phyloP scores from a whole-genome alignment of 2,888 invertebrate species.

The Caenorhabditis japonica region DNA sequence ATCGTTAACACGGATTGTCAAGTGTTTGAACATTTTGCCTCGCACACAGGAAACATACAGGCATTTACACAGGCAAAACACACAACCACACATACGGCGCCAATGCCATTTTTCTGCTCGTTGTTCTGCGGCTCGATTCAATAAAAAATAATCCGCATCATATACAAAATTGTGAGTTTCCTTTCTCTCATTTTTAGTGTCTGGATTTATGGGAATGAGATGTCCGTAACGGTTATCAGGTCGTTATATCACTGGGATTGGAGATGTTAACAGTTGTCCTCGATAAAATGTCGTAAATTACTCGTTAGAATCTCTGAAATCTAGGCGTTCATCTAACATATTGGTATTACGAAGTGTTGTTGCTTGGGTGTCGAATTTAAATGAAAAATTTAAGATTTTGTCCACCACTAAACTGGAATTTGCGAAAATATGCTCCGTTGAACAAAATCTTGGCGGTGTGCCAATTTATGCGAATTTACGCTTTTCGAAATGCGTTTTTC shows the following conservation, averaged over 20 bases:
- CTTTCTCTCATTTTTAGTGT: not conserved
- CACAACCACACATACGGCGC: not conserved
- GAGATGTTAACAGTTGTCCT: conserved; percentile 33
- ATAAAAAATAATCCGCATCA: not conserved
- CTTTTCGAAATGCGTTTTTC: too few species aligned
- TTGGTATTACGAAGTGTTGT: too few species aligned
- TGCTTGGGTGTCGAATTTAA: too few species aligned
- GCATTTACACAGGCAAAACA: conserved; percentile 31
- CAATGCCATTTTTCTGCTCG: not conserved
- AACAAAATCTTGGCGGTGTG: too few species aligned
- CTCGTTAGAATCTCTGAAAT: too few species aligned
- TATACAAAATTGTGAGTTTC: too few species aligned
- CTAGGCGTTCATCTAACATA: too few species aligned
- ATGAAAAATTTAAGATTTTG: too few species aligned
- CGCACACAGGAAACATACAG: conserved; percentile 30
- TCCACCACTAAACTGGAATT: too few species aligned
- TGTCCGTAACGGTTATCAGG: not conserved
- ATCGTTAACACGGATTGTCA: conserved; percentile 61
- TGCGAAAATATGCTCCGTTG: too few species aligned
- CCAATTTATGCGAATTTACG: too few species aligned
- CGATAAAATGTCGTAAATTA: not conserved
- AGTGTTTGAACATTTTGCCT: conserved; percentile 51
- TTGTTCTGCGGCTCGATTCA: not conserved
- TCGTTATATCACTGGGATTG: conserved; percentile 3
- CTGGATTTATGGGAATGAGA: not conserved